Evolutionary conservation across 2,113 vertebrate species (phyloP).

Genomic region (Gallinago media): DNA sequence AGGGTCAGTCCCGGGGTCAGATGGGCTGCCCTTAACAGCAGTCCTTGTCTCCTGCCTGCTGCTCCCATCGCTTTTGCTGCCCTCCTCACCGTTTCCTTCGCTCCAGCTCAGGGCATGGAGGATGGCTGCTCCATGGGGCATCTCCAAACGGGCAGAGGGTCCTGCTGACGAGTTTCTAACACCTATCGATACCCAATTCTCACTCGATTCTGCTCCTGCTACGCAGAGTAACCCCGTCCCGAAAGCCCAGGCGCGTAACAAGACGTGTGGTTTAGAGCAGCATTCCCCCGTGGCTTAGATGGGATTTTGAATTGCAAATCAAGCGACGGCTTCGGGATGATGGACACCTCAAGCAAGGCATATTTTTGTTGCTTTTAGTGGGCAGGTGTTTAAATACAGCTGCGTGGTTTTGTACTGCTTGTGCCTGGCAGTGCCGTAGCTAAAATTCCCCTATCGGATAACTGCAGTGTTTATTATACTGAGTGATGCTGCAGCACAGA

Average conservation of each 20-base stretch:
- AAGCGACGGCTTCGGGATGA: not conserved
- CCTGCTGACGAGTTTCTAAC: not conserved
- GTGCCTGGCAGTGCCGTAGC: conserved; percentile 7
- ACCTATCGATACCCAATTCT: not conserved
- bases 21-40: not conserved
- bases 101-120: fast-evolving
- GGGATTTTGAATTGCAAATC: conserved; percentile 1
- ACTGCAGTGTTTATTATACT: not conserved
- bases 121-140: not conserved
- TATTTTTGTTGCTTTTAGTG: conserved; percentile 12
- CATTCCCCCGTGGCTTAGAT: not conserved
- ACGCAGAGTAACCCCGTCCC: not conserved
- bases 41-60: not conserved
- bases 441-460: not conserved
- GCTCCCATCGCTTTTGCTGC: not conserved
- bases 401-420: conserved; percentile 15
- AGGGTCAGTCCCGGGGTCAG: not conserved
- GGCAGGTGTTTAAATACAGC: conserved; percentile 44
- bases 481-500: not conserved
- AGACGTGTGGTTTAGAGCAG: not conserved
- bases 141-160: not conserved
- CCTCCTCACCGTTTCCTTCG: not conserved
- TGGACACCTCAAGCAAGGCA: not conserved
- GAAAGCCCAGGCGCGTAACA: not conserved
- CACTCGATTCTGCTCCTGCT: not conserved